Evolutionary conservation across 2,888 invertebrate genomes (phyloP).

Genomic region (Nemapogon koenigi): DNA sequence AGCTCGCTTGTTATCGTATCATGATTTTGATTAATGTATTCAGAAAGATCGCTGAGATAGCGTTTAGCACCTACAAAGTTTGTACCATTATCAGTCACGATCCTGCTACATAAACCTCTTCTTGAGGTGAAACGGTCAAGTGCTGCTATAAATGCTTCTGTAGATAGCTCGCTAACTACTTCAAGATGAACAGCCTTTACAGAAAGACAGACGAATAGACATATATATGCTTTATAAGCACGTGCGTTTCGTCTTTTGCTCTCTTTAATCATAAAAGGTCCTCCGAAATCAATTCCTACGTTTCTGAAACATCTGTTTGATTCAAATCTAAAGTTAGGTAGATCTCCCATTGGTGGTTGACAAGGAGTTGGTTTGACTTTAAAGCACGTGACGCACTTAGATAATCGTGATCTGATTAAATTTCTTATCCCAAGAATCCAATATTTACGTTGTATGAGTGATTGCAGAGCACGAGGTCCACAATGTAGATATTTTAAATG

Average conservation of each 20-base stretch:
- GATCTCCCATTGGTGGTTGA: constrained; percentile 14
- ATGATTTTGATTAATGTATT: not conserved
- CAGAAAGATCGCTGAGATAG: constrained; percentile 14
- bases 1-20: constrained; percentile 12
- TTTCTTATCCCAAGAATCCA: constrained; percentile 8
- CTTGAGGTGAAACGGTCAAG: constrained; percentile 14
- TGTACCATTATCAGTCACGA: constrained; percentile 22
- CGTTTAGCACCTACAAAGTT: constrained; percentile 22
- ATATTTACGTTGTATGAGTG: constrained; percentile 5
- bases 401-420: constrained; percentile 5
- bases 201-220: constrained; percentile 17
- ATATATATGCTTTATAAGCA: constrained; percentile 10
- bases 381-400: constrained; percentile 9
- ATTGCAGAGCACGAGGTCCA: constrained; percentile 9
- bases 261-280: constrained; percentile 14
- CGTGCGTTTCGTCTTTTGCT: constrained; percentile 9
- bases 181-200: constrained; percentile 20
- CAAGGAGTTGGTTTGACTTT: constrained; percentile 6
- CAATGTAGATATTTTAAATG: constrained; percentile 8
- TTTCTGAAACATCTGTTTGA: constrained; percentile 11
- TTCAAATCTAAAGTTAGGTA: constrained; percentile 12
- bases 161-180: constrained; percentile 17
- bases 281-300: constrained; percentile 16
- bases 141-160: constrained; percentile 17
- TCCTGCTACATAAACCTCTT: constrained; percentile 13